phyloP scores from a whole-genome alignment of 1,140 invertebrate genomes.

The Ptiloglossa arizonensis region DNA sequence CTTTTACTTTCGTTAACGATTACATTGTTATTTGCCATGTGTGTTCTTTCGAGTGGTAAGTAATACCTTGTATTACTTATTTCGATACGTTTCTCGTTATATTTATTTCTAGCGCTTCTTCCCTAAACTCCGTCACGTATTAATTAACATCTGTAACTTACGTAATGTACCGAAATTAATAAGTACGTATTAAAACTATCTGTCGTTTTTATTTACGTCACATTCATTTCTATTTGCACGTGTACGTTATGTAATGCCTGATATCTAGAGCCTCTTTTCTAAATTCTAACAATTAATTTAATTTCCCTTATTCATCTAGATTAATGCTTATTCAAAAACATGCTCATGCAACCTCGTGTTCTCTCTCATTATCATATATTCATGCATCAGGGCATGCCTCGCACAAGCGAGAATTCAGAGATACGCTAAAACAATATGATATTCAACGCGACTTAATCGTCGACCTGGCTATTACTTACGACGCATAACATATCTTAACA shows the following conservation, averaged over 20 bases:
- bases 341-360: slow-evolving; percentile 68
- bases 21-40: no score
- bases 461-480: slow-evolving; percentile 55
- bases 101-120: background rate
- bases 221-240: background rate
- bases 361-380: slow-evolving; percentile 63
- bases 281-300: slow-evolving; percentile 36
- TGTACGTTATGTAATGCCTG: no score
- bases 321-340: slow-evolving; percentile 68
- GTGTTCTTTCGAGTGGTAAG: no score
- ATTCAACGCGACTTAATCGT: slow-evolving; percentile 38
- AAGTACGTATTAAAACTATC: no score
- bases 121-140: background rate
- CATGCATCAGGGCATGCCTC: slow-evolving; percentile 70
- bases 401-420: slow-evolving; percentile 48
- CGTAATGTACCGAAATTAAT: no score
- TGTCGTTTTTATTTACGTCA: no score
- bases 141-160: background rate
- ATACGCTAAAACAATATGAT: slow-evolving; percentile 56
- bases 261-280: slow-evolving; percentile 11
- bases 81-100: no score
- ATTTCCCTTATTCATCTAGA: slow-evolving; percentile 60
- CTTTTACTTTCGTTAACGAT: no score
- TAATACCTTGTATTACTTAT: background rate
- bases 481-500: slow-evolving; percentile 63